Evolutionary conservation across 2,888 invertebrate species (phyloP).

Genomic region (Ichneumoninae sp.): DNA sequence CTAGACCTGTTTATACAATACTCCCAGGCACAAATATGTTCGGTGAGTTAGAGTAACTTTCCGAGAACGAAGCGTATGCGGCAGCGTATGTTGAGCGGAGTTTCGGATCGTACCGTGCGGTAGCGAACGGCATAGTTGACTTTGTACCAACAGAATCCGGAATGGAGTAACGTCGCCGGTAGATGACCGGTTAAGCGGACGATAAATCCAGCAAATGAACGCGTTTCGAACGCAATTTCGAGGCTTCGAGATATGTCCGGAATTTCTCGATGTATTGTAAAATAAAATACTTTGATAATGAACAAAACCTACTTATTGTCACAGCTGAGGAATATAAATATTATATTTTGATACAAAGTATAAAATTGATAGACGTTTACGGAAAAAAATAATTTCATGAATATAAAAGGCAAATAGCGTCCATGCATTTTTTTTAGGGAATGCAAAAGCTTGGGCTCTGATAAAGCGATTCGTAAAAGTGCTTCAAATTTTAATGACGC

Average conservation of each 20-base stretch:
- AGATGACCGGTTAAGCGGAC: background rate
- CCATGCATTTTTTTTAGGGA: too few species aligned
- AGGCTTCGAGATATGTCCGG: background rate
- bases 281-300: background rate
- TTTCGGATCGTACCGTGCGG: background rate
- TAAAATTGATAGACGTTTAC: too few species aligned
- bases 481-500: background rate
- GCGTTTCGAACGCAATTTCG: background rate
- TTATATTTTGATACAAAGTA: too few species aligned
- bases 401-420: too few species aligned
- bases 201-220: too few species aligned
- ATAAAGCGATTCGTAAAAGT: background rate
- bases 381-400: too few species aligned
- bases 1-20: conserved; percentile 19
- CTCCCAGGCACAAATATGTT: conserved; percentile 13
- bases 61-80: background rate
- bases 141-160: background rate
- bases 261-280: background rate
- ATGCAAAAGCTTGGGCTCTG: background rate
- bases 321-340: too few species aligned
- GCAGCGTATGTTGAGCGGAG: background rate
- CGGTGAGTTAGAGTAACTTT: background rate
- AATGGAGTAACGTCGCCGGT: background rate
- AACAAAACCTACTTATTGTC: background rate
- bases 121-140: background rate